phyloP scores from a whole-genome alignment of 2,797 vertebrate genomes.

The Molothrus aeneus region DNA sequence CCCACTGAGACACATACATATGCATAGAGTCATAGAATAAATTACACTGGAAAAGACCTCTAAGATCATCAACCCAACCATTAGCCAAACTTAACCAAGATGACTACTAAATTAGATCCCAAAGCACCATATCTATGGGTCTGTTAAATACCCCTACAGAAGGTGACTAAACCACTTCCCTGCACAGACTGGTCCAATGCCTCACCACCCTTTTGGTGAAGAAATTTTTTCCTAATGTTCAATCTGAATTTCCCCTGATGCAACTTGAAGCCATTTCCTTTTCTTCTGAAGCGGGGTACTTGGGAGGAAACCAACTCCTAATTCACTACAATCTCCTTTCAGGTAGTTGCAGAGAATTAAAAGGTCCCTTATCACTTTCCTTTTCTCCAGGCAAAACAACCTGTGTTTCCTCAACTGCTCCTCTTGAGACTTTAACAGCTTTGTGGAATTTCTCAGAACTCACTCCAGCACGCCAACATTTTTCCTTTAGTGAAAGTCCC shows the following conservation, averaged over 20 bases:
- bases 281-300: not conserved
- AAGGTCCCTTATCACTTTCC: not conserved
- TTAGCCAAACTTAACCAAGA: not conserved
- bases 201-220: not conserved
- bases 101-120: not conserved
- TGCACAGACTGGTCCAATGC: rapidly evolving
- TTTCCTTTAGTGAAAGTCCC: not conserved
- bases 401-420: not conserved
- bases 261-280: not conserved
- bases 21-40: not conserved
- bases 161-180: not conserved
- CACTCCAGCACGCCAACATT: not conserved
- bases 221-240: not conserved
- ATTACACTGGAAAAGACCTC: not conserved
- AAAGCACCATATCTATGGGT: not conserved
- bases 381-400: not conserved
- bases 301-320: not conserved
- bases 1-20: not conserved
- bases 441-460: not conserved
- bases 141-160: not conserved
- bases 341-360: not conserved
- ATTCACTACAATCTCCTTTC: not conserved
- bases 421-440: not conserved
- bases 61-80: not conserved
- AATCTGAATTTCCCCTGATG: not conserved